These are phyloP conservation scores for Nesospiza acunhae DNA, from an alignment of 2,113 vertebrate species.

Conservation along the genomic window DNA sequence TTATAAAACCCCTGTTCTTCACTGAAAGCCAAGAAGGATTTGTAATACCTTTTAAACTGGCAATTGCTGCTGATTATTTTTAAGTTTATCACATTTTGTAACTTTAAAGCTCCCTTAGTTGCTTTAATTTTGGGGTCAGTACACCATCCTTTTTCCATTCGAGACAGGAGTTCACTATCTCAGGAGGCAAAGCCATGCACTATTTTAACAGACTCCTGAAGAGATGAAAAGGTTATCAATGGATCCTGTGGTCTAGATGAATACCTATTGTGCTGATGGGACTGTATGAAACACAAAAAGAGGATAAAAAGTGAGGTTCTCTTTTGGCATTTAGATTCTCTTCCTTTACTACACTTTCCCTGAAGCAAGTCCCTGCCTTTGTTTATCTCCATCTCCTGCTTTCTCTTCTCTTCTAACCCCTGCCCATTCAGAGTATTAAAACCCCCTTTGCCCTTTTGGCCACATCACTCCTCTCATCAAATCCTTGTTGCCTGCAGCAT, in stretches of 20 bases:
- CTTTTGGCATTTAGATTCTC: not conserved
- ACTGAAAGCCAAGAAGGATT: not conserved
- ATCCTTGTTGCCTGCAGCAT: not conserved
- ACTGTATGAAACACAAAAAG: not conserved
- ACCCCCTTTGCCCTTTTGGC: not conserved
- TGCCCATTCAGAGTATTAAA: not conserved
- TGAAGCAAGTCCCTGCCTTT: not conserved
- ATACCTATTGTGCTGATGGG: not conserved
- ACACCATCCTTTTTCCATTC: not conserved
- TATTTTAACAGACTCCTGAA: not conserved
- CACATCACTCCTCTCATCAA: not conserved
- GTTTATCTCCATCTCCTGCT: not conserved
- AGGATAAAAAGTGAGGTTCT: not conserved
- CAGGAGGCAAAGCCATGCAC: not conserved
- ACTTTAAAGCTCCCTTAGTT: not conserved
- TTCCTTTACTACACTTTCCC: not conserved
- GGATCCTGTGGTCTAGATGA: not conserved
- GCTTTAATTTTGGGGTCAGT: not conserved
- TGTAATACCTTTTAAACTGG: not conserved
- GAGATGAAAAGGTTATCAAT: not conserved
- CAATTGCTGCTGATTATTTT: not conserved
- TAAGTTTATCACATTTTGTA: not conserved
- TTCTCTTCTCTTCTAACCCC: not conserved
- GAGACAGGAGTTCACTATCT: not conserved
- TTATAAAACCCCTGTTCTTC: not conserved